Evolutionary conservation across 2,113 vertebrate genomes (phyloP).

Genomic region (Saimiri boliviensis): DNA sequence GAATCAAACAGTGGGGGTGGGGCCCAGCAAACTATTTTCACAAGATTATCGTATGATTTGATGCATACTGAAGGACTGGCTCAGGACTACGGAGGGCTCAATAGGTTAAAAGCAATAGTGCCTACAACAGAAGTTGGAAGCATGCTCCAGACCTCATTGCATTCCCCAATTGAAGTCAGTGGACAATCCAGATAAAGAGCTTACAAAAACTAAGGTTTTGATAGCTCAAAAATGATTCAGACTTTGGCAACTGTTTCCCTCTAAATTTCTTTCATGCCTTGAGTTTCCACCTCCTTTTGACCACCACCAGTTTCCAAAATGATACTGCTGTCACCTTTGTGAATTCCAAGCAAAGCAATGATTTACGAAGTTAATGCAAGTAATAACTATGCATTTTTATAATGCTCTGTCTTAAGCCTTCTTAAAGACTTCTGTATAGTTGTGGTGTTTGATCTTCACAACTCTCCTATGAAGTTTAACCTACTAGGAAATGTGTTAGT

Average conservation of each 20-base stretch:
- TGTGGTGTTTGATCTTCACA: not conserved
- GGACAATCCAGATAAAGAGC: not conserved
- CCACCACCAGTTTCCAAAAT: not conserved
- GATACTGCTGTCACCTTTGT: not conserved
- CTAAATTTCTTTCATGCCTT: not conserved
- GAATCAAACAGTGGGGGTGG: not conserved
- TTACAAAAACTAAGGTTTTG: not conserved
- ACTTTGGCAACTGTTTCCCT: not conserved
- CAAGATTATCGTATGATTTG: not conserved
- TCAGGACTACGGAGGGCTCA: not conserved
- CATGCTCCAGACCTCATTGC: not conserved
- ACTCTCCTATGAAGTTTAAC: constrained; percentile 42
- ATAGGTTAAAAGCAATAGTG: not conserved
- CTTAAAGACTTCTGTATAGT: not conserved
- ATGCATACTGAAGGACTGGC: not conserved
- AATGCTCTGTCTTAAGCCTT: not conserved
- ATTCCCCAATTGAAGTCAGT: not conserved
- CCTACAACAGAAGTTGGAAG: not conserved
- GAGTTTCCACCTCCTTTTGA: not conserved
- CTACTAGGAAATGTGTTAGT: constrained; percentile 18
- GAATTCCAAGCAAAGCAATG: constrained; percentile 6
- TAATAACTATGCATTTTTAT: constrained; percentile 10
- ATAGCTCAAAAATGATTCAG: not conserved
- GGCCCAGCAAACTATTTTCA: not conserved
- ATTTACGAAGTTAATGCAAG: constrained; percentile 4